Evolutionary conservation across 1,140 invertebrate genomes (phyloP).

Genomic region (Chrysomallon squamiferum): DNA sequence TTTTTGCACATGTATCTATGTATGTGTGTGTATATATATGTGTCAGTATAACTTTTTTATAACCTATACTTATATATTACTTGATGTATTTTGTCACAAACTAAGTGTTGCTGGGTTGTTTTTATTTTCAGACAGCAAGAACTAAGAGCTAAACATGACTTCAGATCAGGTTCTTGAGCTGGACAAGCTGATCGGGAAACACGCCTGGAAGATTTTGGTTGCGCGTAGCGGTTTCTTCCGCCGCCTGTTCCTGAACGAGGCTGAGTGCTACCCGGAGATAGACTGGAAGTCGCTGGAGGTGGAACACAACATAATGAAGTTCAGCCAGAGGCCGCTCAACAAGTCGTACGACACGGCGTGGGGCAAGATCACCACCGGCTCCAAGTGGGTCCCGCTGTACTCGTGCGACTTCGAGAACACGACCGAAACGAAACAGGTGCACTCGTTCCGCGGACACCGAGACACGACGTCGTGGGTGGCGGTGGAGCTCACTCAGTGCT

Average conservation of each 20-base stretch:
- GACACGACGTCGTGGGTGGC: slow-evolving; percentile 31
- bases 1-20: not conserved
- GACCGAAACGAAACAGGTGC: slow-evolving; percentile 23
- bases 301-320: slow-evolving; percentile 24
- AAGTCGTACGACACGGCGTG: slow-evolving; percentile 17
- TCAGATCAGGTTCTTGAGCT: slow-evolving; percentile 15
- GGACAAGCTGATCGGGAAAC: slow-evolving; percentile 11
- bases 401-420: slow-evolving; percentile 33
- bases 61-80: no score
- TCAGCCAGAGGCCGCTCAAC: slow-evolving; percentile 10
- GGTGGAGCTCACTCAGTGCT: slow-evolving; percentile 22
- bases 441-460: slow-evolving; percentile 23
- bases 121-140: no score
- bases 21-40: slow-evolving; percentile 2
- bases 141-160: slow-evolving; percentile 6
- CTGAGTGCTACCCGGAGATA: slow-evolving; percentile 18
- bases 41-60: not conserved
- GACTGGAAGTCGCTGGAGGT: slow-evolving; percentile 21
- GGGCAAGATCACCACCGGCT: slow-evolving; percentile 23
- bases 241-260: slow-evolving; percentile 16
- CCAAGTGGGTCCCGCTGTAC: slow-evolving; percentile 22
- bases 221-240: slow-evolving; percentile 18
- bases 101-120: no score
- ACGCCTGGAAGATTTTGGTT: slow-evolving; percentile 10
- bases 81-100: no score